Evolutionary conservation across 2,797 vertebrate species (phyloP).

Genomic region (Etheostoma perlongum): DNA sequence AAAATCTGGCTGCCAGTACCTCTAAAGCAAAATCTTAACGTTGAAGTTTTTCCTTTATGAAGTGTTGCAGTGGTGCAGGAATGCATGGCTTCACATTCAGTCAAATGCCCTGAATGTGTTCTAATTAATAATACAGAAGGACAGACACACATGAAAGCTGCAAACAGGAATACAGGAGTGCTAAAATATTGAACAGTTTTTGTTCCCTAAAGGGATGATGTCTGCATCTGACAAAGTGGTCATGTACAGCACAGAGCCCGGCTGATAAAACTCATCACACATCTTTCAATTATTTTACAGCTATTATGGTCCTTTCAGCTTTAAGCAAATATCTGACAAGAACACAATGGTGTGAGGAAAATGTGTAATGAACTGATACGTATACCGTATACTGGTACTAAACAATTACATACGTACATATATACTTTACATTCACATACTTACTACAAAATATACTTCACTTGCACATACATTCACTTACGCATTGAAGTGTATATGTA

Average conservation of each 20-base stretch:
- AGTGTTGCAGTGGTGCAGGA: conserved; percentile 26
- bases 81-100: conserved; percentile 54
- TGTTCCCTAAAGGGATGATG: conserved; percentile 21
- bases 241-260: conserved; percentile 14
- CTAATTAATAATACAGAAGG: conserved; percentile 74
- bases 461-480: too few species aligned
- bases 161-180: conserved; percentile 55
- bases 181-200: conserved; percentile 74
- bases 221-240: conserved; percentile 51
- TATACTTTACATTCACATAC: too few species aligned
- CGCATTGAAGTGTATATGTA: too few species aligned
- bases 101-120: conserved; percentile 55
- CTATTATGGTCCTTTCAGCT: neutral
- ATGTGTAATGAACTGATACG: neutral
- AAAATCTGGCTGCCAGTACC: neutral
- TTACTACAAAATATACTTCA: too few species aligned
- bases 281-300: neutral
- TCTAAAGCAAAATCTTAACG: neutral
- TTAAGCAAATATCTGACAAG: neutral
- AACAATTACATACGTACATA: too few species aligned
- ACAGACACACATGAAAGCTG: conserved; percentile 72
- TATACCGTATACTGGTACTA: too few species aligned
- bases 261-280: neutral
- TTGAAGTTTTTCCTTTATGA: neutral
- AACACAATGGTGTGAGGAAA: neutral